Percentiles rank a stretch among this genome's conserved stretches.
Evolutionary conservation across 2,113 vertebrate genomes (phyloP).

Genomic region (Atractosteus spatula): DNA sequence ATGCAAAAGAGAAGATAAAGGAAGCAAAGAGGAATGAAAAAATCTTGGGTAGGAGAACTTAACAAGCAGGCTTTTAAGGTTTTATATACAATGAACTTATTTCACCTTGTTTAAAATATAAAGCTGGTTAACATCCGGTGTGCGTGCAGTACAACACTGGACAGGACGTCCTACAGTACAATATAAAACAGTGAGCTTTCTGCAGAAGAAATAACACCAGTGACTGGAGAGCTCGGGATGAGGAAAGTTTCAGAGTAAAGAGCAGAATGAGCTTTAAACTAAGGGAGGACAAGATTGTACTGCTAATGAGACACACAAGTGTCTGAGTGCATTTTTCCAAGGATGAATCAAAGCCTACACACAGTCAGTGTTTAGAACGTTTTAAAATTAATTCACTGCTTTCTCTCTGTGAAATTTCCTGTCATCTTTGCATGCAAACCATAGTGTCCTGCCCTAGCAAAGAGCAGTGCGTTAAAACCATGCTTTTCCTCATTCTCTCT

Average conservation of each 20-base stretch:
- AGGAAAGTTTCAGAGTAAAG: conserved; percentile 9
- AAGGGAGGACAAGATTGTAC: conserved; percentile 40
- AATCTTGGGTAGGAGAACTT: conserved; percentile 20
- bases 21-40: conserved; percentile 23
- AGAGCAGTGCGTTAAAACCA: background rate
- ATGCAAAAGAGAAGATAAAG: background rate
- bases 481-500: conserved; percentile 63
- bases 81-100: too few relatives aligned
- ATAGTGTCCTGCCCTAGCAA: conserved; percentile 45
- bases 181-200: too few relatives aligned
- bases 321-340: conserved; percentile 55
- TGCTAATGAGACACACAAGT: conserved; percentile 59
- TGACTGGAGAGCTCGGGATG: background rate
- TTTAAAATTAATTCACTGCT: conserved; percentile 73
- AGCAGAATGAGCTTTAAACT: conserved; percentile 18
- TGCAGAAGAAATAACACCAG: background rate
- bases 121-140: too few relatives aligned
- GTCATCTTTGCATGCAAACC: conserved; percentile 63
- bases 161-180: too few relatives aligned
- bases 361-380: conserved; percentile 65
- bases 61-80: too few relatives aligned
- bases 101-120: too few relatives aligned
- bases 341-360: conserved; percentile 65
- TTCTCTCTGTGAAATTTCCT: conserved; percentile 67
- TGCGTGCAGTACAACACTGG: too few relatives aligned